Evolutionary conservation across 2,113 vertebrate genomes (phyloP).

Genomic region (Myiopsitta monachus): DNA sequence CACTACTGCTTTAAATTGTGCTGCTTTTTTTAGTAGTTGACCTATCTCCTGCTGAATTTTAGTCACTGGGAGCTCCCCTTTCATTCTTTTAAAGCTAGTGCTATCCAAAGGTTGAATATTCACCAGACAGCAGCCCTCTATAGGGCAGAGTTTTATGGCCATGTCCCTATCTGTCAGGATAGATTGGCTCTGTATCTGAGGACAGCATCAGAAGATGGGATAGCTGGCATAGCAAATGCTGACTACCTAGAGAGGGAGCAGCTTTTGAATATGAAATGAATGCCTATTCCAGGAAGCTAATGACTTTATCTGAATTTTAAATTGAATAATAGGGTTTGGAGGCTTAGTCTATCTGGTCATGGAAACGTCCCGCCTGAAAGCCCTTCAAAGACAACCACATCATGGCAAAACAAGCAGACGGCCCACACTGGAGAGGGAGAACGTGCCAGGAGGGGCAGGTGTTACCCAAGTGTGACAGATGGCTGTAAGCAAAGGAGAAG

Average conservation of each 20-base stretch:
- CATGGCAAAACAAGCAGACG: neutral
- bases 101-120: neutral
- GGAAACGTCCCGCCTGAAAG: neutral
- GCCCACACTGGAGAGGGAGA: neutral
- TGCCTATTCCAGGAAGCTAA: neutral
- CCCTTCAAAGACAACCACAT: neutral
- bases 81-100: neutral
- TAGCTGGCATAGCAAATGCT: neutral
- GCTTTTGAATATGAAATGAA: neutral
- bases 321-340: neutral
- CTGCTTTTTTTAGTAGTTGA: neutral
- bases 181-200: neutral
- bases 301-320: neutral
- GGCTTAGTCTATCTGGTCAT: neutral
- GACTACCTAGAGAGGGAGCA: neutral
- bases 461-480: neutral
- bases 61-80: neutral
- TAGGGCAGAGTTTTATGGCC: neutral
- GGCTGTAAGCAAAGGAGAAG: neutral
- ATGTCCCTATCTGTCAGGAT: neutral
- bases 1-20: neutral
- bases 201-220: neutral
- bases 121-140: fast-evolving
- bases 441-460: neutral
- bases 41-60: neutral